Evolutionary conservation across 92 coral and sea anemone genomes (phyloP).

Genomic region (Blastomussa wellsi): DNA sequence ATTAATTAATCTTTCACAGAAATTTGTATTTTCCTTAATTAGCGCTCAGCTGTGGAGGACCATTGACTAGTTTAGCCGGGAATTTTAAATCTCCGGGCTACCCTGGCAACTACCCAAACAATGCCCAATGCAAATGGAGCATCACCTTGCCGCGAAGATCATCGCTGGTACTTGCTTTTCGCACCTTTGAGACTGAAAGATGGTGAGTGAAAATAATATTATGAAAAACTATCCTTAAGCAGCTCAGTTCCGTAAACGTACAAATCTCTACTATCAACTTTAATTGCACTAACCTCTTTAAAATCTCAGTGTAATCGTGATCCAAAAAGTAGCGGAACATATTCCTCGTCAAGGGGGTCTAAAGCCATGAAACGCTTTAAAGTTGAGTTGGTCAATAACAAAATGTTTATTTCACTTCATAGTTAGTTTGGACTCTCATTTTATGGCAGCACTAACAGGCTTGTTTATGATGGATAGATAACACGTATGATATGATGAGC

Average conservation of each 20-base stretch:
- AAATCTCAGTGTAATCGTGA: too few species aligned
- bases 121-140: slow-evolving; percentile 61
- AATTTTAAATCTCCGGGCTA: slow-evolving; percentile 58
- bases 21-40: background rate
- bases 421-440: background rate
- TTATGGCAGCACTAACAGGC: background rate
- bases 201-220: slow-evolving; percentile 6
- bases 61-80: slow-evolving; percentile 50
- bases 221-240: background rate
- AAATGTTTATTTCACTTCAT: background rate
- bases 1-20: too few species aligned
- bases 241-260: too few species aligned
- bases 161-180: background rate
- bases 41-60: slow-evolving; percentile 52
- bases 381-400: background rate
- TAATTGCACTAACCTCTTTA: too few species aligned
- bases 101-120: slow-evolving; percentile 62
- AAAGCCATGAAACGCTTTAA: background rate
- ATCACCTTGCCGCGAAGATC: slow-evolving; percentile 35
- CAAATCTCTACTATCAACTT: too few species aligned
- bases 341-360: too few species aligned
- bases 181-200: slow-evolving; percentile 33
- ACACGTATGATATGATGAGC: background rate
- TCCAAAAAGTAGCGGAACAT: too few species aligned
- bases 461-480: background rate